These are phyloP conservation scores for Manis javanica DNA, from an alignment of 2,797 vertebrate genomes.

Conservation along the genomic window DNA sequence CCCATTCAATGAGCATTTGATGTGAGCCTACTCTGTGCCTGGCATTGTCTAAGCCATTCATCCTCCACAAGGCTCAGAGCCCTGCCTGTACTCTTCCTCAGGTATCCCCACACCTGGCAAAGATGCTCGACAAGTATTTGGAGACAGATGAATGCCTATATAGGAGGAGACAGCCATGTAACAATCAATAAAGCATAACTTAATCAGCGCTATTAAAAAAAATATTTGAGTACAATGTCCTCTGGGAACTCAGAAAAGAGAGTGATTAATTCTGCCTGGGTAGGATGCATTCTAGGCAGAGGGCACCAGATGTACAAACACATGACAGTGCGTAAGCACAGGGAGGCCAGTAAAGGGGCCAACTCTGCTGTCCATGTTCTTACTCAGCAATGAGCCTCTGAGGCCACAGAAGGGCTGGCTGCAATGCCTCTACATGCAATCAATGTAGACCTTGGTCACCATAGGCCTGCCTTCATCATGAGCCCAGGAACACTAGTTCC, in stretches of 20 bases:
- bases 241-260: constrained; percentile 51
- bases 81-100: neutral
- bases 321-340: too few species aligned
- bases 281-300: neutral
- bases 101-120: neutral
- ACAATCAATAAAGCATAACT: constrained; percentile 38
- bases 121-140: neutral
- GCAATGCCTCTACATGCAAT: neutral
- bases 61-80: neutral
- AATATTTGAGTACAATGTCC: constrained; percentile 14
- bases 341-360: neutral
- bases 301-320: neutral
- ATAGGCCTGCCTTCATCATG: neutral
- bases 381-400: neutral
- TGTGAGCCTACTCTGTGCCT: neutral
- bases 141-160: neutral
- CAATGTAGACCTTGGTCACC: neutral
- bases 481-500: neutral
- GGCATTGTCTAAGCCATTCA: neutral
- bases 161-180: neutral
- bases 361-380: neutral
- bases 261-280: constrained; percentile 4
- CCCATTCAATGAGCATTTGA: neutral
- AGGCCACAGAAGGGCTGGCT: neutral
- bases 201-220: neutral